These are phyloP conservation scores for Okapia johnstoni DNA, from an alignment of 2,113 vertebrate species.

Conservation along the genomic window DNA sequence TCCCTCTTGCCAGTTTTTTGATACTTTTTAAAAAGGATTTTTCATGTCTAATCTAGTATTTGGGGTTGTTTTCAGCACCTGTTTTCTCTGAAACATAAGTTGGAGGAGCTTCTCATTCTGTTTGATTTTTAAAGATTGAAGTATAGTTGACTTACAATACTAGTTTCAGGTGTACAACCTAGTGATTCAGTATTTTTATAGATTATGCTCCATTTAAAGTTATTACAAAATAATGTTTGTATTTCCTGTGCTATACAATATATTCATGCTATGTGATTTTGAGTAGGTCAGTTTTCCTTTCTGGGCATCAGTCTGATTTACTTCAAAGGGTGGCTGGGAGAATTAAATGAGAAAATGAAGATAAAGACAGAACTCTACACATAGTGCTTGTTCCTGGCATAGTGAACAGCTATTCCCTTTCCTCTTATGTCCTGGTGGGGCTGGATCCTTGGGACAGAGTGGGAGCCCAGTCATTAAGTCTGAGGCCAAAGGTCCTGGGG, in stretches of 20 bases:
- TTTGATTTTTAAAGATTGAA: background rate
- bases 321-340: background rate
- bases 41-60: background rate
- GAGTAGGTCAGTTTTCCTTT: background rate
- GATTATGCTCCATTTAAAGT: background rate
- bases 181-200: background rate
- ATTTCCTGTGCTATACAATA: background rate
- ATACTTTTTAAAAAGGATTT: background rate
- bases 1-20: background rate
- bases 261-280: background rate
- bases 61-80: background rate
- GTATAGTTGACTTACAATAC: background rate
- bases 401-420: background rate
- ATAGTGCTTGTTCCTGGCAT: background rate
- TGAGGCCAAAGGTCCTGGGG: background rate
- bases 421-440: background rate
- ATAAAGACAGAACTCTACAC: background rate
- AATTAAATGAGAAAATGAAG: slow-evolving; percentile 13
- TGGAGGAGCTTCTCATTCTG: background rate
- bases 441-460: background rate
- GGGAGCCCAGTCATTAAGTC: background rate
- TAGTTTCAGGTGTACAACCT: background rate
- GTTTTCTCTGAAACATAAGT: background rate
- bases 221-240: background rate
- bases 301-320: background rate